Evolutionary conservation across 2,888 invertebrate species (phyloP), one percentile per base, ranked within the genome.

Genomic region (Hymenopus coronatus): DNA sequence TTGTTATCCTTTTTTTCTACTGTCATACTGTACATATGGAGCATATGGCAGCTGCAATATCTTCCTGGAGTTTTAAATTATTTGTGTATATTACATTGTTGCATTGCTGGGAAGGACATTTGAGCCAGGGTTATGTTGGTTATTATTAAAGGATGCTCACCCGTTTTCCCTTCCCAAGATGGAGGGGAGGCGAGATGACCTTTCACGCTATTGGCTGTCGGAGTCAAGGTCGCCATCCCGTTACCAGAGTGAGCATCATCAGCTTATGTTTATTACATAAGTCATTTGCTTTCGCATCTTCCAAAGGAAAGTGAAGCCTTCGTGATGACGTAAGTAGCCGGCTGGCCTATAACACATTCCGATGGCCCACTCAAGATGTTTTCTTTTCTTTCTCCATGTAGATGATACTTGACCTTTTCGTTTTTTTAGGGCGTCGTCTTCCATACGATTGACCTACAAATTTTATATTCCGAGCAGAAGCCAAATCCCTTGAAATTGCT

Each of bases 151-250:
- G 20, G 54, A 70, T 70, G 54, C 54, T 15, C 54, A 20, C 54
- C 54, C 54, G 54, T 54, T 54, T 54, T 54, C 54, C 54, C 54
- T 70, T 70, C 20, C 54, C 15, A 70, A 25, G 25, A 20, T 15
- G 54, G 25, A 25, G 54, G 54, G 54, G 25, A 70, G 9, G 20
- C 20, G 20, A 6, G 25, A 15, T 46, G 85, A 85, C 85, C 85
- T 85, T 85, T 85, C 33, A 28, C 85, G 85, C 85, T 40, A 85
- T 85, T 85, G 85, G 85, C 85, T 30, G 83, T 28, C 83, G 33
- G 85, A 85, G 85, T 85, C 85, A 85, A 85, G 85, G 85, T 40
- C 85, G 85, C 30, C 83, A 83, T 28, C 28, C 83, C 83, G 83
- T 83, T 28, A 83, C 83, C 20, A 8, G 83, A 15, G 20, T 15